Base-by-base conservation (phyloP, 2,888 invertebrate species). In the Leptopilina myrica region DNA sequence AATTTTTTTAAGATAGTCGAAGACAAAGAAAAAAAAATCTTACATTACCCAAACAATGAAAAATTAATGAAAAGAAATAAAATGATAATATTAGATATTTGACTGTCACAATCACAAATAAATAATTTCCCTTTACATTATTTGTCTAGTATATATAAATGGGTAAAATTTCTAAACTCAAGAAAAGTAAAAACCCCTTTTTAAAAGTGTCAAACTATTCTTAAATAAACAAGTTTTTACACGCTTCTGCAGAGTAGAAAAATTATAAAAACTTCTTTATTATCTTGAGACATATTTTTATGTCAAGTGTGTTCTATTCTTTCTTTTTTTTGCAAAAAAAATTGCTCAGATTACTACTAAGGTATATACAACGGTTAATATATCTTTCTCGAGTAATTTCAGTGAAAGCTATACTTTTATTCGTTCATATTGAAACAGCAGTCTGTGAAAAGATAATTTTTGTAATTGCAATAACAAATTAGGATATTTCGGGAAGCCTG, bases 401-500 rank as follows among this genome's bases (percentile, higher is more conserved):
- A 69, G 15, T 66, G 15, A 43, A 14, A 14, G 12, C 46, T 49
- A 20, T 20, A 49, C 20, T 69, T 69, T 53, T 69, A 49, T 4
- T 20, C 7, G 20, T 12, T 49, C 15, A 67, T 12, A 49, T 11
- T n/a, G 12, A 26, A 49, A 11, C 15, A 46, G 8, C 20, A 49
- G 46, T 46, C 26, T 49, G 46, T 64, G 64, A 40, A 64, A 33
- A 33, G 64, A 64, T 64, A 64, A 64, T 64, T 49, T 20, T 14
- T 62, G 15, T 67, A 67, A 69, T 69, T 49, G 49, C 26, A 46
- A 46, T 67, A 49, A 67, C 26, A 14, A 26, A 53, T 69, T 53
- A 53, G n/a, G 49, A 69, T 69, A 69, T 69, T 69, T 69, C 53
- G 53, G 26, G 12, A 33, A 69, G 33, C 53, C 20, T 53, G 69